phyloP scores from a whole-genome alignment of 2,888 invertebrate genomes.

The Ischnus inquisitorius region DNA sequence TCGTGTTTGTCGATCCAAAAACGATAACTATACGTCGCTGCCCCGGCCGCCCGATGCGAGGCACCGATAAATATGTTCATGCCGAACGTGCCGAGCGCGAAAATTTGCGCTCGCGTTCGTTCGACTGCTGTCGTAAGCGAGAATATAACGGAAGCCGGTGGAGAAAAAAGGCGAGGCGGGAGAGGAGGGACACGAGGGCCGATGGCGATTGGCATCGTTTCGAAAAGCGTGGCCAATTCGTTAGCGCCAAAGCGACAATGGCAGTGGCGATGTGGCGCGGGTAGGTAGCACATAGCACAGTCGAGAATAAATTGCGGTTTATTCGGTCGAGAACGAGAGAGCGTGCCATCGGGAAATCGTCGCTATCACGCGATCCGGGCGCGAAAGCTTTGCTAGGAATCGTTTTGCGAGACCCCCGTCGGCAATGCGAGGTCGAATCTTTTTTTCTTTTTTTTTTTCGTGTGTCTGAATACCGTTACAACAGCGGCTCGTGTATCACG shows the following conservation, averaged over 20 bases:
- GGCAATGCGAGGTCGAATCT: background rate
- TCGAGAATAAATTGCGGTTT: slow-evolving; percentile 68
- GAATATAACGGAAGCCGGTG: slow-evolving; percentile 57
- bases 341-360: slow-evolving; percentile 65
- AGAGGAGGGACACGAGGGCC: slow-evolving; percentile 21
- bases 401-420: slow-evolving; percentile 59
- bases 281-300: slow-evolving; percentile 18
- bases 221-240: slow-evolving; percentile 67
- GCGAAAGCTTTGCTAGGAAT: slow-evolving; percentile 63
- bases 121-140: slow-evolving; percentile 62
- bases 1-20: background rate
- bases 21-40: slow-evolving; percentile 16
- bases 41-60: slow-evolving; percentile 13
- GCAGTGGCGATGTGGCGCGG: slow-evolving; percentile 8
- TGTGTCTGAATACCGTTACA: slow-evolving; percentile 23
- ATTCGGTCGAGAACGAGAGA: slow-evolving; percentile 57
- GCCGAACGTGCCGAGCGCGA: slow-evolving; percentile 36
- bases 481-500: slow-evolving; percentile 25
- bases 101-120: slow-evolving; percentile 32
- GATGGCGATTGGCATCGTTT: slow-evolving; percentile 67
- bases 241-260: slow-evolving; percentile 62
- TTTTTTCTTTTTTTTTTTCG: slow-evolving; percentile 9
- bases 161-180: background rate
- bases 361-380: slow-evolving; percentile 66
- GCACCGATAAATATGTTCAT: slow-evolving; percentile 24